phyloP scores from a whole-genome alignment of 2,113 vertebrate genomes.

The Pontoporia blainvillei region DNA sequence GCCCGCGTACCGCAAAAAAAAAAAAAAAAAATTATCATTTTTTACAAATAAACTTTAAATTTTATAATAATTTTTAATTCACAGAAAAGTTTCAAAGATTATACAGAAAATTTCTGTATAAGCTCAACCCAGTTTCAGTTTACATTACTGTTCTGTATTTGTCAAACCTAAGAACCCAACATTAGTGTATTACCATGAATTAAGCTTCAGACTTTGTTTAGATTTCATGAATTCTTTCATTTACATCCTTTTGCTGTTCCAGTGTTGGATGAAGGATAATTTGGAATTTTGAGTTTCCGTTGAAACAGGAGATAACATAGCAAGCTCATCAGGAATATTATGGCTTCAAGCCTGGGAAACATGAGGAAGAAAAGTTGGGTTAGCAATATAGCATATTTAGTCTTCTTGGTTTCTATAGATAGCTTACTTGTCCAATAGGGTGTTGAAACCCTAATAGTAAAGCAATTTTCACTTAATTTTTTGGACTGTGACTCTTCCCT shows the following conservation, averaged over 20 bases:
- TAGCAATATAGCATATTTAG: neutral
- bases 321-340: neutral
- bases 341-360: neutral
- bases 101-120: neutral
- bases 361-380: neutral
- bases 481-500: neutral
- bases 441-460: neutral
- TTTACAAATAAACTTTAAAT: neutral
- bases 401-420: neutral
- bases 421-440: neutral
- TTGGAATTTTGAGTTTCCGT: neutral
- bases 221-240: neutral
- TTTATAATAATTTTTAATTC: neutral
- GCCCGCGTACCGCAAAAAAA: too few relatives aligned
- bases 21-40: neutral
- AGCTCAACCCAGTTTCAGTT: neutral
- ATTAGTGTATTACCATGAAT: neutral
- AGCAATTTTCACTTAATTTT: neutral
- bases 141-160: neutral
- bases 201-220: neutral
- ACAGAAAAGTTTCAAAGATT: neutral
- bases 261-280: neutral
- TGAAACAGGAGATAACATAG: neutral
- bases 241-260: neutral
- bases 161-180: neutral